Conservation (phyloP, 2,888 invertebrate genomes). For the Ametastegia equiseti region DNA sequence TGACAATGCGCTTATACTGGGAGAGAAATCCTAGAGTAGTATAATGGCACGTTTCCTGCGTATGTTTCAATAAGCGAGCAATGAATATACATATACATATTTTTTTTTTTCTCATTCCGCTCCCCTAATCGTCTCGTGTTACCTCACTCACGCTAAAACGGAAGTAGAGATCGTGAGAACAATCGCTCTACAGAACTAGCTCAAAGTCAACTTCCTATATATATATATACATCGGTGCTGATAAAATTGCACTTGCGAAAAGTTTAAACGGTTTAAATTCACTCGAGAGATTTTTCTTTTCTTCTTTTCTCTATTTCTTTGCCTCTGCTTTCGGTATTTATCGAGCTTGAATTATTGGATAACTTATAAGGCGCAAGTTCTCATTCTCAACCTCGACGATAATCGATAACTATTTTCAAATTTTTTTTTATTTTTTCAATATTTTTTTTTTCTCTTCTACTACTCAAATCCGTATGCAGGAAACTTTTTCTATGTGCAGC, state of each 20-base stretch:
- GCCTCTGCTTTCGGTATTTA: background rate
- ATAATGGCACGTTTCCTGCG: slow-evolving; percentile 61
- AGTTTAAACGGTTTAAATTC: slow-evolving; percentile 20
- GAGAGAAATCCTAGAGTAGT: slow-evolving; percentile 38
- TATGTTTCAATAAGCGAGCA: slow-evolving; percentile 18
- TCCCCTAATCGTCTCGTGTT: background rate
- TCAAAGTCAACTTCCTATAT: slow-evolving; percentile 13
- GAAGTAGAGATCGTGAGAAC: slow-evolving; percentile 31
- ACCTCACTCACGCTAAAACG: background rate
- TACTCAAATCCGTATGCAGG: too few species aligned
- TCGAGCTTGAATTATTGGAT: background rate
- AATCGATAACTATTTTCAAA: background rate
- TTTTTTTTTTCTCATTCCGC: background rate
- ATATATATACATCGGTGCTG: background rate
- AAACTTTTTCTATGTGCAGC: too few species aligned
- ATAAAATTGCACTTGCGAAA: slow-evolving; percentile 27
- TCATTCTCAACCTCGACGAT: background rate
- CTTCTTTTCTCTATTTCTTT: background rate
- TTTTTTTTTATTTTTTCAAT: background rate
- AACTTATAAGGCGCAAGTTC: background rate
- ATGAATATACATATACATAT: slow-evolving; percentile 20
- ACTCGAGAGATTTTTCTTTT: background rate
- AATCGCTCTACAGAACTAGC: background rate
- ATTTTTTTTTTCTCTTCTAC: background rate
- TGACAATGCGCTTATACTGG: slow-evolving; percentile 63